phyloP scores from a whole-genome alignment of 2,888 invertebrate species.

The Orthosia incerta region DNA sequence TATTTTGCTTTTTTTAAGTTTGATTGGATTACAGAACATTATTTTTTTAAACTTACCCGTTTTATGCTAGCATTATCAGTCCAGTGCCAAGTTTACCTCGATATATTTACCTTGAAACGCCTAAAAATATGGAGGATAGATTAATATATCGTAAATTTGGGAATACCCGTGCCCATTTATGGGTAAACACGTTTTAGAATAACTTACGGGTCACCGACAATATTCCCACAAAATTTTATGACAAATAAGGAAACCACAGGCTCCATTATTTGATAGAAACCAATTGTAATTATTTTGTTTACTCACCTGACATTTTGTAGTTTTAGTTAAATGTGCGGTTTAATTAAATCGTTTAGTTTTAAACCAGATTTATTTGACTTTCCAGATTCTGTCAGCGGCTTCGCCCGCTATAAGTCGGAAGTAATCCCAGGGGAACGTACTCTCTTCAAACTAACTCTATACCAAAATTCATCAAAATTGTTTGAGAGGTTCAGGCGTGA shows the following conservation, averaged over 20 bases:
- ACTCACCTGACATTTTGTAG: constrained; percentile 27
- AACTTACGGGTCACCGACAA: constrained; percentile 17
- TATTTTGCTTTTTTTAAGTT: background rate
- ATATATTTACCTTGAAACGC: constrained; percentile 36
- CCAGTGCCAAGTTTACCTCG: constrained; percentile 5
- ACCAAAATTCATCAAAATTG: too few species aligned
- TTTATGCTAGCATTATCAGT: constrained; percentile 10
- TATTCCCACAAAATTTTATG: constrained; percentile 47
- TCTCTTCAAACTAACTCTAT: too few species aligned
- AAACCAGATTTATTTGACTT: background rate
- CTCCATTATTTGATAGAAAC: constrained; percentile 5
- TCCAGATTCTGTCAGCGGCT: too few species aligned
- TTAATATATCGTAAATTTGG: constrained; percentile 30
- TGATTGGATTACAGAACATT: background rate
- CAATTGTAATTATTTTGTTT: constrained; percentile 21
- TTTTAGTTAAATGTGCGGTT: background rate
- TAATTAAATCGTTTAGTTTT: background rate
- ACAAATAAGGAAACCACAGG: constrained; percentile 56
- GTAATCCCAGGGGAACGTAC: too few species aligned
- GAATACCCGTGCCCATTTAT: constrained; percentile 44
- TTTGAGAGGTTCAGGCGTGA: too few species aligned
- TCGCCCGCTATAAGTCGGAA: too few species aligned
- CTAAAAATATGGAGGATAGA: constrained; percentile 2
- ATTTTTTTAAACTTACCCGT: background rate
- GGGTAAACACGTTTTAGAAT: constrained; percentile 45